phyloP scores from a whole-genome alignment of 2,888 invertebrate genomes.

The Melanophora roralis region DNA sequence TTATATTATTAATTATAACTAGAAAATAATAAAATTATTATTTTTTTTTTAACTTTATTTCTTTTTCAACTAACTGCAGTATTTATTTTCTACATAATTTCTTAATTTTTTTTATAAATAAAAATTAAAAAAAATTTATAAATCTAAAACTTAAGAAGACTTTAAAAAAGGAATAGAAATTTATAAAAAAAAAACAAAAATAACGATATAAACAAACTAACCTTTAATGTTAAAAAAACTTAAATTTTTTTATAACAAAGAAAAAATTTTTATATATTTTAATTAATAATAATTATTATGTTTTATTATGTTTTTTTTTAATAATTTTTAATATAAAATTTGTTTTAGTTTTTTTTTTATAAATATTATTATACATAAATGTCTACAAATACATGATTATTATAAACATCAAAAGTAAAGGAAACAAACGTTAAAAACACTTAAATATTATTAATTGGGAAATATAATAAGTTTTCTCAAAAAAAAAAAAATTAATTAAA shows the following conservation, averaged over 20 bases:
- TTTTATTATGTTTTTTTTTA: conserved; percentile 32
- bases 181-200: conserved; percentile 18
- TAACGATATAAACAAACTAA: conserved; percentile 22
- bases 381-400: conserved; percentile 23
- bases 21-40: conserved; percentile 41
- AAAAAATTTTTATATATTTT: neutral
- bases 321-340: conserved; percentile 31
- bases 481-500: conserved; percentile 18
- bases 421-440: conserved; percentile 17
- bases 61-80: conserved; percentile 55
- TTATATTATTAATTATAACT: conserved; percentile 58
- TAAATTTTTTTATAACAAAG: conserved; percentile 34
- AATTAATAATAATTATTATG: conserved; percentile 17
- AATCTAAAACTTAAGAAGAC: conserved; percentile 38
- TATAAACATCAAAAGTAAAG: neutral
- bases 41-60: conserved; percentile 44
- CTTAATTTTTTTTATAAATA: conserved; percentile 37
- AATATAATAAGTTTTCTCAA: neutral
- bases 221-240: conserved; percentile 48
- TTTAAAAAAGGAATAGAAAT: conserved; percentile 50
- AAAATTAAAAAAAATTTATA: conserved; percentile 1
- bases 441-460: conserved; percentile 20
- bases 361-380: conserved; percentile 20
- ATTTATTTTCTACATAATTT: conserved; percentile 61
- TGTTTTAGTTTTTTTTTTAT: conserved; percentile 41